phyloP scores from a whole-genome alignment of 2,113 vertebrate genomes.

The Puma concolor region DNA sequence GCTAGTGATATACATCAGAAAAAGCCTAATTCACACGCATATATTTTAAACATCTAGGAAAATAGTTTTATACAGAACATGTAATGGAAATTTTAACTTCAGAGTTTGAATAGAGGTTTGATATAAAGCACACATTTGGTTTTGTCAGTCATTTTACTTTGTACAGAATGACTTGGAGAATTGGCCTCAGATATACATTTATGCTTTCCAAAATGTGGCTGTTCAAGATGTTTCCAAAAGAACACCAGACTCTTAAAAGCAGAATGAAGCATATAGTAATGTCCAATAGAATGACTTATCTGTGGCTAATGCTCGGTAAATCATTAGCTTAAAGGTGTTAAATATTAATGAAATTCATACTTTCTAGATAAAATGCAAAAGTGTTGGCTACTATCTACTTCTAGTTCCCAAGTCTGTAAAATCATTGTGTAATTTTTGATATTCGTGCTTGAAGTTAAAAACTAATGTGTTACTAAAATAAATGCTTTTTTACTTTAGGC shows the following conservation, averaged over 20 bases:
- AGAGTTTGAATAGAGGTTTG: slow-evolving; percentile 26
- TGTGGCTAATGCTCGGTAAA: neutral
- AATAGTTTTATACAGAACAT: neutral
- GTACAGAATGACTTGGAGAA: neutral
- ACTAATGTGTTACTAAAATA: slow-evolving; percentile 40
- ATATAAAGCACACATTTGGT: slow-evolving; percentile 29
- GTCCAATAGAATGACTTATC: neutral
- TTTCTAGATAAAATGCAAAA: slow-evolving; percentile 47
- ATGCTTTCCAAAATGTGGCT: neutral
- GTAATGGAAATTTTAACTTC: slow-evolving; percentile 52
- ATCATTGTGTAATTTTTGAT: slow-evolving; percentile 31
- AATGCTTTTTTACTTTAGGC: neutral
- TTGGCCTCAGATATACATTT: neutral
- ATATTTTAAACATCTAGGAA: slow-evolving; percentile 47
- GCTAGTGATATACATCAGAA: neutral
- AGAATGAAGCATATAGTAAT: neutral
- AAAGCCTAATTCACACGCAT: neutral
- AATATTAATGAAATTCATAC: slow-evolving; percentile 29
- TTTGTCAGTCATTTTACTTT: slow-evolving; percentile 36
- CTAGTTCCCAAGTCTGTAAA: slow-evolving; percentile 1
- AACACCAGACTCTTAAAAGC: neutral
- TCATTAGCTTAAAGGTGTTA: slow-evolving; percentile 37
- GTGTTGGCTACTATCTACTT: neutral
- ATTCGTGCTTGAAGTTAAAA: slow-evolving; percentile 30
- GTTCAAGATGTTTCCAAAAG: neutral